phyloP scores from a whole-genome alignment of 2,888 invertebrate genomes.

The Hypolimnas misippus region DNA sequence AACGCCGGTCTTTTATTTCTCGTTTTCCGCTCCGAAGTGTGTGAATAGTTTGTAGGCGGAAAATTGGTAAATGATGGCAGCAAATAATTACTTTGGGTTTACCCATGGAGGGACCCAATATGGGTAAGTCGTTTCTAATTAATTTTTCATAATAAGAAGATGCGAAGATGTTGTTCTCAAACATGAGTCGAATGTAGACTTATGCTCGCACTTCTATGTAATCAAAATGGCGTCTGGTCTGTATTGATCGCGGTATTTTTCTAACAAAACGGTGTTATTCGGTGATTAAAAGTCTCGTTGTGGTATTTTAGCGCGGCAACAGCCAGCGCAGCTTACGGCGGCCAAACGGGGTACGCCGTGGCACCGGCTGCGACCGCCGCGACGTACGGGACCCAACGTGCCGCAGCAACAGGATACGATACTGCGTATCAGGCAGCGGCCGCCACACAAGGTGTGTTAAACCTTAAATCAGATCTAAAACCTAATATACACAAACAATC shows the following conservation, averaged over 20 bases:
- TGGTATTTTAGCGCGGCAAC: conserved; percentile 85
- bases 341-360: conserved; percentile 93
- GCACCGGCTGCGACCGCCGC: conserved; percentile 92
- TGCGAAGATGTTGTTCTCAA: conserved; percentile 32
- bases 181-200: conserved; percentile 53
- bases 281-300: conserved; percentile 42
- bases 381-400: conserved; percentile 92
- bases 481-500: background rate
- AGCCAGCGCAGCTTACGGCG: conserved; percentile 92
- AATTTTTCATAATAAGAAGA: conserved; percentile 40
- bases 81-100: conserved; percentile 98
- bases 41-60: conserved; percentile 75
- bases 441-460: conserved; percentile 87
- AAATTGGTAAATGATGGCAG: conserved; percentile 88
- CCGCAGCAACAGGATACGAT: conserved; percentile 91
- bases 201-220: conserved; percentile 65
- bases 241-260: conserved; percentile 66
- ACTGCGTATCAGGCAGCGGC: conserved; percentile 93
- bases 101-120: conserved; percentile 97
- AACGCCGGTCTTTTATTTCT: conserved; percentile 72
- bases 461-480: background rate
- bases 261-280: conserved; percentile 43
- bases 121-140: conserved; percentile 85
- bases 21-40: conserved; percentile 71
- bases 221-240: conserved; percentile 78